A percentile compares a stretch with the other conserved stretches of the same genome.
phyloP scores from a whole-genome alignment of 1,140 invertebrate genomes.

The Proales similis region DNA sequence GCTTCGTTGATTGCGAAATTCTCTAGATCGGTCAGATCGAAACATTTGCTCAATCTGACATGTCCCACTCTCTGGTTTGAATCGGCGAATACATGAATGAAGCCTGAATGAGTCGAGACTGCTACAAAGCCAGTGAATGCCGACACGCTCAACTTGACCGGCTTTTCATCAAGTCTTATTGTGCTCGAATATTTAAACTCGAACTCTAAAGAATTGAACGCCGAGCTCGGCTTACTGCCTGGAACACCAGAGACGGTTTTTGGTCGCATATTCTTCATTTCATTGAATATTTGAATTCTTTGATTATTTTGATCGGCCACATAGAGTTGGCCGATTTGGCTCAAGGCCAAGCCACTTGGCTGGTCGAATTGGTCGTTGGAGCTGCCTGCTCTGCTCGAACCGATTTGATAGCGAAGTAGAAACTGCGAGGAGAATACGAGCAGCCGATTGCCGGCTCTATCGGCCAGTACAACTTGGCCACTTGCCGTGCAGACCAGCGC shows the following conservation, averaged over 20 bases:
- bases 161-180: conserved; percentile 4
- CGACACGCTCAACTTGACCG: conserved; percentile 2
- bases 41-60: too few relatives aligned
- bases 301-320: conserved; percentile 31
- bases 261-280: neutral
- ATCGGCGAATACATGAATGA: too few relatives aligned
- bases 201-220: too few relatives aligned
- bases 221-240: conserved; percentile 1
- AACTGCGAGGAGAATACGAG: conserved; percentile 14
- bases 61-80: too few relatives aligned
- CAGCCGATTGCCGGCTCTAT: conserved; percentile 3
- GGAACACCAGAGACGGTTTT: neutral
- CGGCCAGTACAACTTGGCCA: conserved; percentile 6
- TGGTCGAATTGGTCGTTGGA: conserved; percentile 5
- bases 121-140: conserved; percentile 4
- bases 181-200: conserved; percentile 17
- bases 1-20: too few relatives aligned
- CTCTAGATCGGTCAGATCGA: too few relatives aligned
- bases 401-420: conserved; percentile 26
- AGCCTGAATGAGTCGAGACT: conserved; percentile 17
- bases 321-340: conserved; percentile 18
- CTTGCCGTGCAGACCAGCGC: conserved; percentile 1
- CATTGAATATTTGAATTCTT: conserved; percentile 27
- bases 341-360: conserved; percentile 12
- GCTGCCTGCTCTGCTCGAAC: neutral